Conservation (phyloP, 2,113 vertebrate species). For the Prionailurus bengalensis region DNA sequence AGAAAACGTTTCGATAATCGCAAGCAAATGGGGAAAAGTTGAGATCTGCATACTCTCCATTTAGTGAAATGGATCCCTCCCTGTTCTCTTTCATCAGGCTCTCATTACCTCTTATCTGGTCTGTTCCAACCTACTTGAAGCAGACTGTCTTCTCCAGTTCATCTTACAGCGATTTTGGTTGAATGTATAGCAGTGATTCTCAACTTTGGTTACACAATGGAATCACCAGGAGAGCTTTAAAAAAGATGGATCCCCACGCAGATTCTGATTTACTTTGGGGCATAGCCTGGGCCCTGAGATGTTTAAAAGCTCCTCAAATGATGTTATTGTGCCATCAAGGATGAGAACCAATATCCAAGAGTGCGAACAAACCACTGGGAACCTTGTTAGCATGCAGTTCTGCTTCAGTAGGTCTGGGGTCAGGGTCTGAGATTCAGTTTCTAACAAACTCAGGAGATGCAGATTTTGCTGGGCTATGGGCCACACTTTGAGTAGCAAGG, state of each 20-base stretch:
- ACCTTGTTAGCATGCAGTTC: conserved; percentile 13
- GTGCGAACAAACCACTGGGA: not conserved
- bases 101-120: not conserved
- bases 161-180: not conserved
- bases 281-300: not conserved
- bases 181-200: not conserved
- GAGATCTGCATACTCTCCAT: not conserved
- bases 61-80: not conserved
- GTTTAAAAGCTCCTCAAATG: not conserved
- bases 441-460: not conserved
- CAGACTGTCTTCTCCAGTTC: not conserved
- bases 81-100: not conserved
- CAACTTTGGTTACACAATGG: not conserved
- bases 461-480: not conserved
- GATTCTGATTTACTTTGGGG: not conserved
- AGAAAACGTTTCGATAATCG: not conserved
- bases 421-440: not conserved
- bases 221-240: not conserved
- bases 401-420: not conserved
- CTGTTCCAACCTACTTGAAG: not conserved
- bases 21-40: not conserved
- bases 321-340: not conserved
- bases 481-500: not conserved
- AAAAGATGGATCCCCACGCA: not conserved
- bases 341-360: not conserved